Evolutionary conservation across 37 sponge, comb jelly and placozoan species (phyloP).

Genomic region (Chondrilla cf. caribensis): DNA sequence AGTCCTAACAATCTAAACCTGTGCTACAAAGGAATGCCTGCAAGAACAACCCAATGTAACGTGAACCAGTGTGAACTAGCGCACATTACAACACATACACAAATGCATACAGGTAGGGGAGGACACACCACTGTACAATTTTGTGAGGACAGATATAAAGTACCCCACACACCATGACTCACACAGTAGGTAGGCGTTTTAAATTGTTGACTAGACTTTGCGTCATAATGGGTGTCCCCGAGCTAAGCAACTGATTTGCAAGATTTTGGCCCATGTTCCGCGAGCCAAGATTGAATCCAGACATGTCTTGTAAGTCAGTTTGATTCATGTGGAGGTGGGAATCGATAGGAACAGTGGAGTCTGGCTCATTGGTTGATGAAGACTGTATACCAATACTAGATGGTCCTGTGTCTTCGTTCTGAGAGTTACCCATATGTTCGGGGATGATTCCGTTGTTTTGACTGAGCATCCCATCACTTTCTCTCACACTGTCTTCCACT

Average conservation of each 20-base stretch:
- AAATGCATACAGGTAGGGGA: no score
- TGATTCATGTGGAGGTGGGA: background rate
- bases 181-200: constrained; percentile 4
- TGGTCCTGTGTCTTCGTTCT: background rate
- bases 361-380: background rate
- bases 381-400: background rate
- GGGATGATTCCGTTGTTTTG: background rate
- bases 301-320: constrained; percentile 1
- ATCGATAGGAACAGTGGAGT: background rate
- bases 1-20: no score
- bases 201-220: background rate
- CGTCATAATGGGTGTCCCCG: constrained; percentile 7
- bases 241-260: background rate
- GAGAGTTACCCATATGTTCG: background rate
- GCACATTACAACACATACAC: no score
- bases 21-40: no score
- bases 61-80: no score
- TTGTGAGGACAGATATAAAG: no score
- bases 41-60: no score
- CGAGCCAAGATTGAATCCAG: background rate
- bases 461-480: background rate
- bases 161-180: no score
- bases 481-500: background rate
- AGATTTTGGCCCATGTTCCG: constrained; percentile 2
- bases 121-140: no score